phyloP scores from a whole-genome alignment of 1,140 invertebrate genomes.

The Agrypnia vestita region DNA sequence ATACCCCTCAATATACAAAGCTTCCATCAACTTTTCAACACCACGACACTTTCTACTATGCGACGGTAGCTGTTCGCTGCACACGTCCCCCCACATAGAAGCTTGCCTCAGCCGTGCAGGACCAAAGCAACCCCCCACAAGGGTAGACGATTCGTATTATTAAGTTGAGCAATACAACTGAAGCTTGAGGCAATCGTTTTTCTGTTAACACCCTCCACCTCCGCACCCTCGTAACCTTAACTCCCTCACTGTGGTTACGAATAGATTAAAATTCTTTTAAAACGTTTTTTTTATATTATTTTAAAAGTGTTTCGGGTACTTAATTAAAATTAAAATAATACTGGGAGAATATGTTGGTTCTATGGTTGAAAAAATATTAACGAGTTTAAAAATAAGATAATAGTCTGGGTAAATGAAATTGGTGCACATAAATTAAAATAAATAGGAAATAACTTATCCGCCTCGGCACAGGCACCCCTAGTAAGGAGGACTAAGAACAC shows the following conservation, averaged over 20 bases:
- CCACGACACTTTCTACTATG: neutral
- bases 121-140: neutral
- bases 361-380: too few relatives aligned
- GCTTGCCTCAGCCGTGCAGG: neutral
- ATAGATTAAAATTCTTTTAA: constrained; percentile 8
- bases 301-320: neutral
- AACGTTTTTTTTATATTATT: neutral
- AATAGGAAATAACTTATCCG: too few relatives aligned
- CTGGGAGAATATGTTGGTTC: too few relatives aligned
- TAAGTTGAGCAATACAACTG: constrained; percentile 9
- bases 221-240: neutral
- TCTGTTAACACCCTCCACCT: neutral
- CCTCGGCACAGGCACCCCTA: too few relatives aligned
- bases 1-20: too few relatives aligned
- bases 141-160: neutral
- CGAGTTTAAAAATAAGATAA: too few relatives aligned
- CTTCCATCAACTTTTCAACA: neutral
- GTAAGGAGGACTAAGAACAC: too few relatives aligned
- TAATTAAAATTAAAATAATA: too few relatives aligned
- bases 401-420: too few relatives aligned
- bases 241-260: neutral
- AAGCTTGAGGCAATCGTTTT: constrained; percentile 17
- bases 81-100: neutral
- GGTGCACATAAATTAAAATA: too few relatives aligned
- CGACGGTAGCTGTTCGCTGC: neutral